Evolutionary conservation across 2,888 invertebrate species (phyloP).

Genomic region (Autographa pulchrina): DNA sequence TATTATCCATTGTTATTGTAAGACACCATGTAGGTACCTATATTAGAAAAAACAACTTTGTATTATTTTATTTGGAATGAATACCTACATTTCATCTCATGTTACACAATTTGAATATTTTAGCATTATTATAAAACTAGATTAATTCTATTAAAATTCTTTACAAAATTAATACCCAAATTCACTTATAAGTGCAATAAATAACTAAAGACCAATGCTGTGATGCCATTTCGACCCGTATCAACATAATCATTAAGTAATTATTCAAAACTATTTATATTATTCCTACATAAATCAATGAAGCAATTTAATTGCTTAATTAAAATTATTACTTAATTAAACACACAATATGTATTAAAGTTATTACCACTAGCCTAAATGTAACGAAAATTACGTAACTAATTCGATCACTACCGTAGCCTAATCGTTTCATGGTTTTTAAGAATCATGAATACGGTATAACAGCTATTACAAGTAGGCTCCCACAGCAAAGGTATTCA

Average conservation of each 20-base stretch:
- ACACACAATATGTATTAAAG: constrained; percentile 8
- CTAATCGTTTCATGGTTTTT: constrained; percentile 46
- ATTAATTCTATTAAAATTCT: neutral
- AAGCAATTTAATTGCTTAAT: constrained; percentile 6
- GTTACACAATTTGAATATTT: neutral
- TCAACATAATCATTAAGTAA: neutral
- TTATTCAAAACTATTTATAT: constrained; percentile 17
- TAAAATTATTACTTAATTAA: constrained; percentile 15
- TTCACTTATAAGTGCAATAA: neutral
- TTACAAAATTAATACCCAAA: neutral
- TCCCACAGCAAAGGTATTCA: constrained; percentile 38
- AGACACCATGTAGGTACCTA: no score
- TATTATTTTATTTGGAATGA: no score
- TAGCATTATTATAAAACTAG: neutral
- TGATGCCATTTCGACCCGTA: neutral
- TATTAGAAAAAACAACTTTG: no score
- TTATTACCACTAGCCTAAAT: constrained; percentile 7
- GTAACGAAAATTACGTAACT: constrained; percentile 33
- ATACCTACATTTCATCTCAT: neutral
- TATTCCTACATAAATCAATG: neutral
- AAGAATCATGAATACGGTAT: constrained; percentile 37
- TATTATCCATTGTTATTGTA: no score
- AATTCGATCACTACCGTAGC: constrained; percentile 46
- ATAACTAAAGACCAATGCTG: neutral
- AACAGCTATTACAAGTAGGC: constrained; percentile 31